A percentile compares a stretch with the other conserved stretches of the same genome.
These are phyloP conservation scores for Chelonoidis abingdonii DNA, from an alignment of 2,113 vertebrate species.

Conservation along the genomic window DNA sequence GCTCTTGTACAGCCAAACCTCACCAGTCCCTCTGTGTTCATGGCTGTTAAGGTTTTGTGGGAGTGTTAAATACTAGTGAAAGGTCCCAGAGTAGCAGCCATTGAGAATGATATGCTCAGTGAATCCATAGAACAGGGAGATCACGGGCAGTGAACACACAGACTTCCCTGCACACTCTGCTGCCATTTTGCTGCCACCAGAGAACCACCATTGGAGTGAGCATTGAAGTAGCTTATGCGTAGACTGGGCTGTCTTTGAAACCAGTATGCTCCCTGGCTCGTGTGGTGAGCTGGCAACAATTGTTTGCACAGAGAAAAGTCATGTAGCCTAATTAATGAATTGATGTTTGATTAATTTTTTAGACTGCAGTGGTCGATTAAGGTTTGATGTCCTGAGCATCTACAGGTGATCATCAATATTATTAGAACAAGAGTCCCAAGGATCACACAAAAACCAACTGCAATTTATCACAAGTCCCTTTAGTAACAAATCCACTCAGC, in stretches of 20 bases:
- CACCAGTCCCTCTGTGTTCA: too few relatives aligned
- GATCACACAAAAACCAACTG: background rate
- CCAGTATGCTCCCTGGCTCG: background rate
- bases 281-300: background rate
- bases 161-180: too few relatives aligned
- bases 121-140: too few relatives aligned
- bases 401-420: background rate
- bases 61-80: too few relatives aligned
- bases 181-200: background rate
- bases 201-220: background rate
- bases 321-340: background rate
- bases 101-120: too few relatives aligned
- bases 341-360: background rate
- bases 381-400: background rate
- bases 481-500: background rate
- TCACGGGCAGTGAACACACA: too few relatives aligned
- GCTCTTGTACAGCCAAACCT: too few relatives aligned
- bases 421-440: background rate
- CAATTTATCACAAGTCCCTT: background rate
- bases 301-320: background rate
- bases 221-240: background rate
- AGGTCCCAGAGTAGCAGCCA: too few relatives aligned
- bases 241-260: background rate
- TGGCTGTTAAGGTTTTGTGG: too few relatives aligned
- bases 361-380: background rate